Percentiles rank a stretch among this genome's conserved stretches.
These are phyloP conservation scores for Theonella swinhoei DNA, from an alignment of 37 sponge, comb jelly and placozoan genomes.

Conservation along the genomic window DNA sequence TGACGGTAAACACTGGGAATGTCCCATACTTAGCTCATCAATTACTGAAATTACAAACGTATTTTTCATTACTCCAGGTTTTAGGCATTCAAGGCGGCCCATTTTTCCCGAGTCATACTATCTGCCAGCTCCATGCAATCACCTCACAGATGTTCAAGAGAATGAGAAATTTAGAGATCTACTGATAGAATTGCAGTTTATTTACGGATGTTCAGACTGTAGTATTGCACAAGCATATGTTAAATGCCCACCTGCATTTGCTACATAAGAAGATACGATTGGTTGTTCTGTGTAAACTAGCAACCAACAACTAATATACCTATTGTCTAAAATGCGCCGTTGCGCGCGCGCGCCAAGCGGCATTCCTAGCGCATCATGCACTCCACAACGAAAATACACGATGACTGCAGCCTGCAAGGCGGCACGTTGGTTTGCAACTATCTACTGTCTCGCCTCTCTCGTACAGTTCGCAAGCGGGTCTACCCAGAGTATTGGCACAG, in stretches of 20 bases:
- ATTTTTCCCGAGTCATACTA: not conserved
- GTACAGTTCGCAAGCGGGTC: too few relatives aligned
- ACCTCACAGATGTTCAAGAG: not conserved
- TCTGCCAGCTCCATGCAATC: not conserved
- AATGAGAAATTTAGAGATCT: not conserved
- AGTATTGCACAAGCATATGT: not conserved
- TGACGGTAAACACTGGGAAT: slow-evolving; percentile 17
- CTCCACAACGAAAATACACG: too few relatives aligned
- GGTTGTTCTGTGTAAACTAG: too few relatives aligned
- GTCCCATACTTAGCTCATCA: not conserved
- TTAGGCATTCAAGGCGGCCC: slow-evolving; percentile 6
- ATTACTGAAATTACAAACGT: not conserved
- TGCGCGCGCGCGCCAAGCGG: too few relatives aligned
- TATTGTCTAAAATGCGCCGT: too few relatives aligned
- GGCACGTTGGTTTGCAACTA: too few relatives aligned
- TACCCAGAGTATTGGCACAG: too few relatives aligned
- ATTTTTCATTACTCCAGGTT: slow-evolving; percentile 11
- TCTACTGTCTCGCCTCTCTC: too few relatives aligned
- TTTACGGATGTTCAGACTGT: not conserved
- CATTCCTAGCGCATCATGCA: too few relatives aligned
- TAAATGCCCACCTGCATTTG: not conserved
- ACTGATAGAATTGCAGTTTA: not conserved
- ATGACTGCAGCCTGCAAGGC: too few relatives aligned
- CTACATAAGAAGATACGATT: too few relatives aligned
- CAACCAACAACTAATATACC: too few relatives aligned